Conservation (phyloP, 2,797 vertebrate species). For the Coregonus suidteri region DNA sequence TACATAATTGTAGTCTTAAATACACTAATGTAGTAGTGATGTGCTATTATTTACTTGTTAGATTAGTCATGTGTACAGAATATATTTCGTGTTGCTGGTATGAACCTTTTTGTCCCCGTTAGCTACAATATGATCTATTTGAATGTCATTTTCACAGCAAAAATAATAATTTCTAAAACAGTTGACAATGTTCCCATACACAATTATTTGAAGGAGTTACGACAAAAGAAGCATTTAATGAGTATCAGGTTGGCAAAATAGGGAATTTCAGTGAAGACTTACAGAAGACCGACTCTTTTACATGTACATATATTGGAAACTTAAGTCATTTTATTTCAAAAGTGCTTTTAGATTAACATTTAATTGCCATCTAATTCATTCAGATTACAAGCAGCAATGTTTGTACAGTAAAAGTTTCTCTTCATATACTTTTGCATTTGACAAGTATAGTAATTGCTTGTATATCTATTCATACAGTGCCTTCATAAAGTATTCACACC, state of each 20-base stretch:
- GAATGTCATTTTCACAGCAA: not conserved
- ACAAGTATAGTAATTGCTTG: slow-evolving; percentile 38
- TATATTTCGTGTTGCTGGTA: slow-evolving; percentile 1
- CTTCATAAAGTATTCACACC: not conserved
- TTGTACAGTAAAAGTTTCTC: slow-evolving; percentile 23
- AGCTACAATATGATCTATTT: slow-evolving; percentile 9
- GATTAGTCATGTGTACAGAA: slow-evolving; percentile 24
- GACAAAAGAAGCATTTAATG: not conserved
- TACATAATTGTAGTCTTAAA: slow-evolving; percentile 43
- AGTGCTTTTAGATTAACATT: not conserved
- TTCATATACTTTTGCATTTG: slow-evolving; percentile 17
- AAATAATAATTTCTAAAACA: slow-evolving; percentile 11
- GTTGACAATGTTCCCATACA: slow-evolving; percentile 22
- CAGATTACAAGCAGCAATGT: slow-evolving; percentile 5
- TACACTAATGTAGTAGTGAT: slow-evolving; percentile 15
- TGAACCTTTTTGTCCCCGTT: not conserved
- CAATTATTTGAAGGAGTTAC: not conserved
- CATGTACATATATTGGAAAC: slow-evolving; percentile 1
- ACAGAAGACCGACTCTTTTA: not conserved
- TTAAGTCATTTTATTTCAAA: not conserved
- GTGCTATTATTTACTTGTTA: slow-evolving; percentile 9
- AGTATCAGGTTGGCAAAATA: not conserved
- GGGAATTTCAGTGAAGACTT: not conserved
- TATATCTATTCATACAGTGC: slow-evolving; percentile 15
- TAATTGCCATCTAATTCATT: not conserved